A percentile compares a stretch with the other conserved stretches of the same genome.
phyloP scores from a whole-genome alignment of 2,113 vertebrate genomes.

The Setophaga coronata region DNA sequence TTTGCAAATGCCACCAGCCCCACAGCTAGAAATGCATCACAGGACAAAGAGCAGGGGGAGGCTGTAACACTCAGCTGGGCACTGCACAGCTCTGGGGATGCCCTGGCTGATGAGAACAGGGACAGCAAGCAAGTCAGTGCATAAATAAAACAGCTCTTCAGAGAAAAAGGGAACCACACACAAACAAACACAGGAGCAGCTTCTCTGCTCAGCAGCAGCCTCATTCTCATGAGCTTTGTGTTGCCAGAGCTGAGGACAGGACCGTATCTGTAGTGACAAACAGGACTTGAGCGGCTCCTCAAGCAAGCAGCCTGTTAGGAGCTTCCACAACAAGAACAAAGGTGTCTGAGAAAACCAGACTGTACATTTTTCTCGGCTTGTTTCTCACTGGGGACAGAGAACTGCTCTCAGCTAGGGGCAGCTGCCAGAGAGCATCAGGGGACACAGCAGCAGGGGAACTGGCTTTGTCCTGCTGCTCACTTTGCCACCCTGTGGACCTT shows the following conservation, averaged over 20 bases:
- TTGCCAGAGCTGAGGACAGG: background rate
- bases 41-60: background rate
- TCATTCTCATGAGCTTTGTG: background rate
- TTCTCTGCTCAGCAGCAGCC: background rate
- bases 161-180: background rate
- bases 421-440: background rate
- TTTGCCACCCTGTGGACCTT: background rate
- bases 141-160: background rate
- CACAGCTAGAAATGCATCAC: too few relatives aligned
- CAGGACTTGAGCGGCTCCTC: background rate
- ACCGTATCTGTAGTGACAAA: background rate
- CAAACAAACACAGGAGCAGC: background rate
- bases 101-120: background rate
- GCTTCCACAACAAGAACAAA: background rate
- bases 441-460: background rate
- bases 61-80: background rate
- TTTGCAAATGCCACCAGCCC: background rate
- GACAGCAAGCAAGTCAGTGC: fast-evolving
- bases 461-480: background rate
- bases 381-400: background rate
- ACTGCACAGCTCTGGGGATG: background rate
- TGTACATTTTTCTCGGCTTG: fast-evolving
- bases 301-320: background rate
- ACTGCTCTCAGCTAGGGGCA: background rate
- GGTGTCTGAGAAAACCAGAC: background rate